Conservation (phyloP, 2,888 invertebrate species). For the Tipula helvola region DNA sequence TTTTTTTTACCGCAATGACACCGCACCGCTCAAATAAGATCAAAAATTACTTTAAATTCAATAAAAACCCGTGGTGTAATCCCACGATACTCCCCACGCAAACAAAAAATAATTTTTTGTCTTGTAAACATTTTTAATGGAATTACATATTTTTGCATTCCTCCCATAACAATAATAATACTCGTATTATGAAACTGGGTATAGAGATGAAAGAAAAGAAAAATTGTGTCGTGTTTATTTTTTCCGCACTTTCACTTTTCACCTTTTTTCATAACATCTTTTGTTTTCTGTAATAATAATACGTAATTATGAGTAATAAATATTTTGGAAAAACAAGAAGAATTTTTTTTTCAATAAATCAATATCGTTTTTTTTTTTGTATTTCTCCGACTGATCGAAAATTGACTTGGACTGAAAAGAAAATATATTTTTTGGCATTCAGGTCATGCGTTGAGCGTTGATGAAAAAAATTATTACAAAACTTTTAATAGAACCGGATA, state of each 20-base stretch:
- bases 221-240: not conserved
- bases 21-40: not conserved
- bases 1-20: not conserved
- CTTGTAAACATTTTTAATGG: not conserved
- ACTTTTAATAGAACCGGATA: not conserved
- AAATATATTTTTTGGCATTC: not conserved
- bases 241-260: not conserved
- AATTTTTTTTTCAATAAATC: not conserved
- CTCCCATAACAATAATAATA: not conserved
- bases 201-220: not conserved
- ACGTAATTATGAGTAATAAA: not conserved
- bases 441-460: not conserved
- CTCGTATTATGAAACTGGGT: not conserved
- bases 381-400: not conserved
- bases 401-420: not conserved
- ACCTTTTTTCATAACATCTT: not conserved
- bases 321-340: not conserved
- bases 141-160: not conserved
- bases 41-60: not conserved
- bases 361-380: not conserved
- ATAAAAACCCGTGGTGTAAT: not conserved
- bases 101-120: not conserved
- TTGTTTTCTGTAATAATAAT: not conserved
- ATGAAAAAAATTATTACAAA: not conserved
- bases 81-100: not conserved